phyloP scores from a whole-genome alignment of 2,113 vertebrate genomes.

The Catagonus wagneri region DNA sequence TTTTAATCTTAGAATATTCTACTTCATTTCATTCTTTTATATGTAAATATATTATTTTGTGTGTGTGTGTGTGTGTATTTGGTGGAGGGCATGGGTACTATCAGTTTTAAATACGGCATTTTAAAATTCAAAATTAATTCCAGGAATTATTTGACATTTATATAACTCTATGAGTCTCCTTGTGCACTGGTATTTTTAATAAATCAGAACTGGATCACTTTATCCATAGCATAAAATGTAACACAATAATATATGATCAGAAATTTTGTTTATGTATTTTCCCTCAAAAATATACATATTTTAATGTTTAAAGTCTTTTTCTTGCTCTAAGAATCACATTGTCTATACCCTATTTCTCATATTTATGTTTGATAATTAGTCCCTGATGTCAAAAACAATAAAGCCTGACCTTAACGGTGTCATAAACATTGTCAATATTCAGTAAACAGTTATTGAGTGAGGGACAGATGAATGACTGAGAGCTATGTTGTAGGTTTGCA shows the following conservation, averaged over 20 bases:
- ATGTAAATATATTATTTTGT: not conserved
- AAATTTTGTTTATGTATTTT: not conserved
- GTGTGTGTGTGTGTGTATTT: not conserved
- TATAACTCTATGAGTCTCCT: not conserved
- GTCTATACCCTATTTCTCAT: not conserved
- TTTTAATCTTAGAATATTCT: not conserved
- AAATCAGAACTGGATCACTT: not conserved
- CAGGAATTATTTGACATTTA: not conserved
- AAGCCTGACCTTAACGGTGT: not conserved
- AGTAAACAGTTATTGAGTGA: not conserved
- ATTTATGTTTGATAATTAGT: not conserved
- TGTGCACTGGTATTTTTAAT: constrained; percentile 28
- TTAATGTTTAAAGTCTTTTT: constrained; percentile 25
- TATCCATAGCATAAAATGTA: not conserved
- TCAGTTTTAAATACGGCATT: not conserved
- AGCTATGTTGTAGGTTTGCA: not conserved
- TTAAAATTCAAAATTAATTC: constrained; percentile 47
- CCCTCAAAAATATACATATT: not conserved
- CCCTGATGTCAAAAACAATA: not conserved
- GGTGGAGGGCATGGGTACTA: not conserved
- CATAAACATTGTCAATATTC: not conserved
- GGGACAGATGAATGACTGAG: not conserved
- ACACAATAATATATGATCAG: not conserved
- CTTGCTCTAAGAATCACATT: not conserved
- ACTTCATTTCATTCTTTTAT: constrained; percentile 6